Conservation (phyloP, 2,797 vertebrate species). For the Lophius americanus region DNA sequence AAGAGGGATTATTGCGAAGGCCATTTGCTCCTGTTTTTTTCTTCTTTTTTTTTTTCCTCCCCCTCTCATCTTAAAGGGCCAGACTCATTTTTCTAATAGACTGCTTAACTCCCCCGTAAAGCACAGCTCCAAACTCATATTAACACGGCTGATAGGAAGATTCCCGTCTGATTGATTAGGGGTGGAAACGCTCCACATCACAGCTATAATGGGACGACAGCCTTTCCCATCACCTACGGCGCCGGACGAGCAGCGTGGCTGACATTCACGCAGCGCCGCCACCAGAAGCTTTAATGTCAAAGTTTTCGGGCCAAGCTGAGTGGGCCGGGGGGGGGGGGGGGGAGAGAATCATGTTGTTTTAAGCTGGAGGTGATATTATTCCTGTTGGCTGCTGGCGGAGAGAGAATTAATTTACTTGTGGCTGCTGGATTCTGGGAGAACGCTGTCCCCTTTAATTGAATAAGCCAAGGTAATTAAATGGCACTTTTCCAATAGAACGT, state of each 20-base stretch:
- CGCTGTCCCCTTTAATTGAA: constrained; percentile 97
- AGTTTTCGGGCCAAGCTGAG: constrained; percentile 53
- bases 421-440: constrained; percentile 88
- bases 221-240: constrained; percentile 50
- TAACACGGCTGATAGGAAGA: constrained; percentile 62
- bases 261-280: constrained; percentile 21
- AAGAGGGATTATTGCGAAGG: constrained; percentile 83
- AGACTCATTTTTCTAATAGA: constrained; percentile 77
- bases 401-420: constrained; percentile 92
- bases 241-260: constrained; percentile 33
- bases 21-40: constrained; percentile 62
- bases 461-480: constrained; percentile 99
- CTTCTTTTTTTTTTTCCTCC: background rate
- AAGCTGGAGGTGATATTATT: constrained; percentile 73
- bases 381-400: constrained; percentile 75
- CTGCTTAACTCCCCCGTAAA: constrained; percentile 65
- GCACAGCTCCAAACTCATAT: constrained; percentile 63
- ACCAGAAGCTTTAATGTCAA: constrained; percentile 46
- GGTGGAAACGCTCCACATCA: constrained; percentile 65
- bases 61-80: constrained; percentile 87
- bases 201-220: constrained; percentile 61
- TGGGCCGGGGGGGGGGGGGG: constrained; percentile 38
- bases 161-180: constrained; percentile 63
- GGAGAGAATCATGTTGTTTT: constrained; percentile 66
- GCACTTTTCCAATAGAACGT: constrained; percentile 99